Evolutionary conservation across 2,113 vertebrate genomes (phyloP).

Genomic region (Sturnira hondurensis): DNA sequence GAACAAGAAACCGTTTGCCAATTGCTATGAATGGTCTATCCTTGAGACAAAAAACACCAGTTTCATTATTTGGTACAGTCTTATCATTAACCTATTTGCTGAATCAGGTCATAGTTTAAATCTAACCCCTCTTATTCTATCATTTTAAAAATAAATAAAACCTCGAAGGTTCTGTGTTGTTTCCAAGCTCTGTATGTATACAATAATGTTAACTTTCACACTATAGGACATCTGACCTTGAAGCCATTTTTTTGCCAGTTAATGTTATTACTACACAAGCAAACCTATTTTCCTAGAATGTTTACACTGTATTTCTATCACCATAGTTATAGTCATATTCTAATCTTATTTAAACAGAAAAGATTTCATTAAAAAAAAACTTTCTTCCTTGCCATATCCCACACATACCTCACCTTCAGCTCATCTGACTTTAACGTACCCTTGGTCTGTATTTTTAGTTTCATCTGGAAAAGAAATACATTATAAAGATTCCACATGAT

Average conservation of each 20-base stretch:
- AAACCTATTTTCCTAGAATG: not conserved
- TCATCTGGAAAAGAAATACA: not conserved
- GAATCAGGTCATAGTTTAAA: not conserved
- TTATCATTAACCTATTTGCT: not conserved
- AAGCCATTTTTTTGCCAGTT: not conserved
- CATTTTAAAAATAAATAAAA: not conserved
- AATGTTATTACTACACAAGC: not conserved
- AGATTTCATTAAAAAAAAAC: not conserved
- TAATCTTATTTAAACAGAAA: not conserved
- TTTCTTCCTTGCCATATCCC: not conserved
- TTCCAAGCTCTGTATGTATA: not conserved
- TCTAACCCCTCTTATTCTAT: not conserved
- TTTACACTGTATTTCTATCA: not conserved
- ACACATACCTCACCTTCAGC: not conserved
- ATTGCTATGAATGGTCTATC: not conserved
- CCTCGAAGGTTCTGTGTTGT: not conserved
- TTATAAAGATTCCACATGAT: not conserved
- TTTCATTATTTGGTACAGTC: not conserved
- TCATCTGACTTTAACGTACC: not conserved
- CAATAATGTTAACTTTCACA: not conserved
- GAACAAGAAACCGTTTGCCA: not conserved
- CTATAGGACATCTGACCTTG: not conserved
- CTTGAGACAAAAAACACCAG: not conserved
- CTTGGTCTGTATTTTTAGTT: not conserved
- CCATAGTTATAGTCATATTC: not conserved